phyloP scores from a whole-genome alignment of 2,113 vertebrate genomes.

The Perca flavescens region DNA sequence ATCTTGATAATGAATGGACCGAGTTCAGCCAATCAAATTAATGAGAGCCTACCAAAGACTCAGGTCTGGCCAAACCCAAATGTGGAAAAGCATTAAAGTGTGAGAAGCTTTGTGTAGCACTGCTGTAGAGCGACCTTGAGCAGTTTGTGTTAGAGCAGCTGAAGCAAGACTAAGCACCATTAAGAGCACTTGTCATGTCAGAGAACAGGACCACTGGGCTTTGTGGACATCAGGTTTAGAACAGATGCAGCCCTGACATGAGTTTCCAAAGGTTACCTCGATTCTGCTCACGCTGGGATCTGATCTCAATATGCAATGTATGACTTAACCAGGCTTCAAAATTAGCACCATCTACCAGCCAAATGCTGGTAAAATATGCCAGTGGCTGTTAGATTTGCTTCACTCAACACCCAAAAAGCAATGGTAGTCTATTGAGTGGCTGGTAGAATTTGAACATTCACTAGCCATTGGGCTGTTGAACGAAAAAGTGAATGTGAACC shows the following conservation, averaged over 20 bases:
- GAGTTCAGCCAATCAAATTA: constrained; percentile 75
- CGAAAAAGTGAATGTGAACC: too few species aligned
- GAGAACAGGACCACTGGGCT: background rate
- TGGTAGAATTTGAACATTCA: too few species aligned
- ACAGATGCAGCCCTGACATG: background rate
- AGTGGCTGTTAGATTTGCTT: too few species aligned
- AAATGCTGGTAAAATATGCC: too few species aligned
- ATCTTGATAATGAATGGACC: constrained; percentile 69
- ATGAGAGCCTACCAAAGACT: constrained; percentile 64
- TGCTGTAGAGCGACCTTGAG: constrained; percentile 13
- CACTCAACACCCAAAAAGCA: too few species aligned
- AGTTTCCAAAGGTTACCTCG: background rate
- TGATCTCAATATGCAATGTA: background rate
- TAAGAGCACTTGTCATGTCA: constrained; percentile 12
- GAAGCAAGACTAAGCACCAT: constrained; percentile 19
- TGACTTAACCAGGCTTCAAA: too few species aligned
- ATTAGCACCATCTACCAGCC: too few species aligned
- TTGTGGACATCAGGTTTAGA: background rate
- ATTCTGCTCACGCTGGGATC: background rate
- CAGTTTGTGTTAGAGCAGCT: constrained; percentile 5
- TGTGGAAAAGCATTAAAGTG: constrained; percentile 57
- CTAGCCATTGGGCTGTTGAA: too few species aligned
- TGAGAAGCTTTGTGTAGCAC: constrained; percentile 28
- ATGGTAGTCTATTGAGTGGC: too few species aligned
- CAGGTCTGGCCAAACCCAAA: constrained; percentile 64